Base-by-base conservation (phyloP, 2,888 invertebrate species). In the Embidobia sp. region DNA sequence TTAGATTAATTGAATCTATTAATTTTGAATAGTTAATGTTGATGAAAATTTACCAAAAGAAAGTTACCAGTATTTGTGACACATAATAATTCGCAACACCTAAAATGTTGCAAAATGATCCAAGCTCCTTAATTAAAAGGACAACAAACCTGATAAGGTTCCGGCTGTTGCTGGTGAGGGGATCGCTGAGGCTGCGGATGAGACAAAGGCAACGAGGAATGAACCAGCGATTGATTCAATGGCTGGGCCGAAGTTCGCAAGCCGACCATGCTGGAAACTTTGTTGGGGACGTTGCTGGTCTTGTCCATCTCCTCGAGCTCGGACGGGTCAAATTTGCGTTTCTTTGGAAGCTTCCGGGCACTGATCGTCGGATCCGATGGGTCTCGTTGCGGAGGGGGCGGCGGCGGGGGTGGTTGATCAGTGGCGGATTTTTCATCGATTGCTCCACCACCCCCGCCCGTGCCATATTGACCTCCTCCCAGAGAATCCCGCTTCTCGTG, bases 311-410 rank as follows among this genome's bases (percentile, higher is more conserved):
- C 94, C 89, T 95, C 95, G 66, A 95, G 90, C 84, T 95, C 94
- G 40, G 95, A 93, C 40, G 94, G 94, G 89, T 95, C 94, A 86
- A 94, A 96, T 90, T 97, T 97, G 79, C 98, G 93, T 90, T 98
- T 98, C 90, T 98, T 98, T 67, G 98, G 98, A 87, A 98, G 93
- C 89, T 96, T 96, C 82, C 91, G 91, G 73, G 91, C 92, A 84
- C 88, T 90, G 81, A 88, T 88, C 55, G 87, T 88, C 27, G 90
- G 86, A 82, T 88, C 88, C 26, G 89, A 87, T n/a, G 79, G 85
- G 81, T 88, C 87, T 78, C 95, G 91, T 79, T 93, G 92, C 22
- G 91, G 90, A 67, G 91, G 91, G 82, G 91, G 92, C 22, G 91
- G 90, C 55, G 91, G 91, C 85, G 86, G 86, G 81, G 87, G 86